phyloP scores from a whole-genome alignment of 2,888 invertebrate species.

The Baronia brevicornis region DNA sequence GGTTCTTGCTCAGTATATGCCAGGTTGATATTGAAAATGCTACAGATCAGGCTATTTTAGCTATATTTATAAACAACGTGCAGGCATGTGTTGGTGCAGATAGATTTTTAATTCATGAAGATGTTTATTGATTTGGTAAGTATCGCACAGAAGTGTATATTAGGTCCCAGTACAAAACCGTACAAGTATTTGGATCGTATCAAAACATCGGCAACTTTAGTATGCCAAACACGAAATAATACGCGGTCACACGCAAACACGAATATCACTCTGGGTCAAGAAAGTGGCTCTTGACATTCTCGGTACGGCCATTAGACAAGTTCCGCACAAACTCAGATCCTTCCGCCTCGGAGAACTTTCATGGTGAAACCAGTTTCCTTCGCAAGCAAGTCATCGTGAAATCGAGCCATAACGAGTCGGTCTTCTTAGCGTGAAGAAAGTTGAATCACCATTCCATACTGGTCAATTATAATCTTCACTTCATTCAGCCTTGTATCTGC shows the following conservation, averaged over 20 bases:
- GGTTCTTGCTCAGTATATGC: too few relatives aligned
- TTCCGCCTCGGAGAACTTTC: constrained; percentile 31
- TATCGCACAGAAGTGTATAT: constrained; percentile 80
- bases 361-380: constrained; percentile 46
- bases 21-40: constrained; percentile 91
- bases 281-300: constrained; percentile 54
- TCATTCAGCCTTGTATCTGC: constrained; percentile 9
- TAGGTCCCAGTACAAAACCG: constrained; percentile 86
- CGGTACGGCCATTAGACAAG: constrained; percentile 48
- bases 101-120: constrained; percentile 87
- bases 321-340: constrained; percentile 35
- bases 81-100: constrained; percentile 98
- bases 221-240: constrained; percentile 19
- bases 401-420: constrained; percentile 44
- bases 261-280: constrained; percentile 35
- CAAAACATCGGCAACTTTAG: constrained; percentile 16
- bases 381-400: constrained; percentile 57
- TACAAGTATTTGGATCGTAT: constrained; percentile 3
- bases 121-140: constrained; percentile 81
- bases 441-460: constrained; percentile 19
- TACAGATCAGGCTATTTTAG: constrained; percentile 88
- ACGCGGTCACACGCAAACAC: constrained; percentile 17
- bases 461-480: constrained; percentile 18
- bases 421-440: constrained; percentile 25
- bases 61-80: constrained; percentile 97